Evolutionary conservation across 1,140 invertebrate genomes (phyloP).

Genomic region (Ladona fulva): DNA sequence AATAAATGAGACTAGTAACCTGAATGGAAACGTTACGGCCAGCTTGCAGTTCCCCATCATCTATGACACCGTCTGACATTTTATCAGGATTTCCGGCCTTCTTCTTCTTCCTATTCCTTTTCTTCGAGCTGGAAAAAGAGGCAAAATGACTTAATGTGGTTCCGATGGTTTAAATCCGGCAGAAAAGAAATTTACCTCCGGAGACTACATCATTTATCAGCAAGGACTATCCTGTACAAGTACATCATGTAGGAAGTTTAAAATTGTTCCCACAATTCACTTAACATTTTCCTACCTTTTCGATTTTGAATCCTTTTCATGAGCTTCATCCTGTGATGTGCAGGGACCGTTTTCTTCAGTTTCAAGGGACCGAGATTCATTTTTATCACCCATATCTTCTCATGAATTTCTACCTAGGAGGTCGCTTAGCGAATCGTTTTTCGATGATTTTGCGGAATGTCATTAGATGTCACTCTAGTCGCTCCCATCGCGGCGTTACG

Average conservation of each 20-base stretch:
- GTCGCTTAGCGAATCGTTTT: neutral
- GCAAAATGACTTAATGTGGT: neutral
- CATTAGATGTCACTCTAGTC: too few species aligned
- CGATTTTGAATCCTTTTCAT: slow-evolving; percentile 6
- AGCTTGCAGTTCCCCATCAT: neutral
- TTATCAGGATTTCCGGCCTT: neutral
- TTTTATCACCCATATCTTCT: slow-evolving; percentile 2
- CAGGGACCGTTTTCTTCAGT: neutral
- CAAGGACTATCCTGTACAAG: neutral
- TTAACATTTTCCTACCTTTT: neutral
- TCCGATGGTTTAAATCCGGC: too few species aligned
- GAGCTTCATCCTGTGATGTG: neutral
- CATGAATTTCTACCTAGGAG: neutral
- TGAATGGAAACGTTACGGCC: neutral
- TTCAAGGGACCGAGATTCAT: neutral
- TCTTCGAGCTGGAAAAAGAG: neutral
- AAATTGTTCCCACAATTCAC: neutral
- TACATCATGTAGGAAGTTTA: neutral
- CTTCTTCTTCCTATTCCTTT: slow-evolving; percentile 6
- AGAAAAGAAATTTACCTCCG: too few species aligned
- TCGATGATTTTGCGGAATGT: neutral
- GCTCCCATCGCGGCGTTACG: too few species aligned
- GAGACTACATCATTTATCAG: too few species aligned
- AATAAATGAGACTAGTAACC: neutral
- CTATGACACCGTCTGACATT: neutral